Percentiles rank a stretch among this genome's conserved stretches.
These are phyloP conservation scores for Lordiphosa andalusiaca DNA, from an alignment of 2,888 invertebrate genomes.

Conservation along the genomic window DNA sequence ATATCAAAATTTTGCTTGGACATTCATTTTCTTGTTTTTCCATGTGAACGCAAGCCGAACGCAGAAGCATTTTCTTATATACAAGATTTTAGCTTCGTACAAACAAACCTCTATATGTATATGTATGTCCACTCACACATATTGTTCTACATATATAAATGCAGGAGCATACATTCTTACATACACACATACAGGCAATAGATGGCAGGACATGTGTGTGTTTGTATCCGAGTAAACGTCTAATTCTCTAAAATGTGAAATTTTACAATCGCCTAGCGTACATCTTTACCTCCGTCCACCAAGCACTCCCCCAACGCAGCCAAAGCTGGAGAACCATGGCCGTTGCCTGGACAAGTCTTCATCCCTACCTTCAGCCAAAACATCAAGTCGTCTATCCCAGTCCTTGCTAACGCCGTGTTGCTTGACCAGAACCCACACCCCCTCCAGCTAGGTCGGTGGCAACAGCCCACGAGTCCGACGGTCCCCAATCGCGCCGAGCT, in stretches of 20 bases:
- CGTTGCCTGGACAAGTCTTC: constrained; percentile 55
- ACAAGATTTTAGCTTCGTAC: constrained; percentile 59
- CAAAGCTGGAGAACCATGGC: constrained; percentile 57
- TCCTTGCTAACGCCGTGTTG: constrained; percentile 57
- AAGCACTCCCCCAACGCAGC: constrained; percentile 54
- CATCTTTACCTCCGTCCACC: constrained; percentile 64
- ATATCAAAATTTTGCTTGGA: constrained; percentile 55
- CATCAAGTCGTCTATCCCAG: constrained; percentile 73
- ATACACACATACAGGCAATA: constrained; percentile 37
- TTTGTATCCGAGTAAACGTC: constrained; percentile 63
- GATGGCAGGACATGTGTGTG: constrained; percentile 31
- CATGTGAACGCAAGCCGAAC: constrained; percentile 33
- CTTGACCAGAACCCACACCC: constrained; percentile 58
- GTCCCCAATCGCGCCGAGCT: constrained; percentile 68
- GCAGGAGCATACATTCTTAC: constrained; percentile 25
- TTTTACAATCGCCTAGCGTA: constrained; percentile 77
- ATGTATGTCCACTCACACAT: constrained; percentile 34
- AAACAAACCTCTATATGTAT: constrained; percentile 36
- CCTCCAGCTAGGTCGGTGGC: constrained; percentile 51
- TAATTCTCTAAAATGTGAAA: constrained; percentile 76
- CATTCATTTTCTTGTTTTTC: constrained; percentile 44
- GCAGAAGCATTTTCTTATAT: constrained; percentile 65
- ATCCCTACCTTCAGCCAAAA: constrained; percentile 36
- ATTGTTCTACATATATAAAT: constrained; percentile 28
- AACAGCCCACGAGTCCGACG: constrained; percentile 64